Conservation (phyloP, 2,113 vertebrate genomes). For the Globicephala melas region DNA sequence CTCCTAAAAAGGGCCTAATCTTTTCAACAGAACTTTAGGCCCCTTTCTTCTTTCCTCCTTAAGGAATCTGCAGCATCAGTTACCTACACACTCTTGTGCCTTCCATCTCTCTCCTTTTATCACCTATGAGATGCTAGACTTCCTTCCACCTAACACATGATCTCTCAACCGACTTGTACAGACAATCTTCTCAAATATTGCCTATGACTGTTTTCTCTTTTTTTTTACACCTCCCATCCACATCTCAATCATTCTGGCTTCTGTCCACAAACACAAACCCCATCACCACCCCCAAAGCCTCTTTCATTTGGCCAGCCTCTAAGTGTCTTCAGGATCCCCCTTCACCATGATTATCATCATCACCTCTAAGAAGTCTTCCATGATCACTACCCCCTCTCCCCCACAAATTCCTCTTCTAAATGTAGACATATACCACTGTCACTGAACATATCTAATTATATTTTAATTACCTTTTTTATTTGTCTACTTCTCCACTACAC, state of each 20-base stretch:
- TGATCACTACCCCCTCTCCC: background rate
- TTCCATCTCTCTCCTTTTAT: background rate
- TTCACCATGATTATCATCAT: background rate
- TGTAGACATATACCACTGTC: background rate
- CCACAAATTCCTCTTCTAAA: background rate
- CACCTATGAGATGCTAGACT: background rate
- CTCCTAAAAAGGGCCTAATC: background rate
- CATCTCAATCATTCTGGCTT: background rate
- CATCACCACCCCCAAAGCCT: rapidly evolving
- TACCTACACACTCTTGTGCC: background rate
- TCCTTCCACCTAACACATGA: background rate
- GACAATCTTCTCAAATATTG: background rate
- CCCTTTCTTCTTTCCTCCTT: background rate
- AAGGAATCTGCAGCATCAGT: background rate
- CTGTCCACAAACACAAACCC: background rate
- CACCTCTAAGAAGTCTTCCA: background rate
- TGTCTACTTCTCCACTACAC: background rate
- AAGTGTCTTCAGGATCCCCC: background rate
- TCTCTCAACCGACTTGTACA: background rate
- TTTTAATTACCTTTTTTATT: background rate
- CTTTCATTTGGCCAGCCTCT: background rate
- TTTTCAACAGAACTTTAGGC: background rate
- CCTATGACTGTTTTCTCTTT: background rate
- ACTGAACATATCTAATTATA: background rate
- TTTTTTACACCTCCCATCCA: background rate